These are phyloP conservation scores for Crematogaster levior DNA, from an alignment of 2,888 invertebrate genomes.

Conservation along the genomic window DNA sequence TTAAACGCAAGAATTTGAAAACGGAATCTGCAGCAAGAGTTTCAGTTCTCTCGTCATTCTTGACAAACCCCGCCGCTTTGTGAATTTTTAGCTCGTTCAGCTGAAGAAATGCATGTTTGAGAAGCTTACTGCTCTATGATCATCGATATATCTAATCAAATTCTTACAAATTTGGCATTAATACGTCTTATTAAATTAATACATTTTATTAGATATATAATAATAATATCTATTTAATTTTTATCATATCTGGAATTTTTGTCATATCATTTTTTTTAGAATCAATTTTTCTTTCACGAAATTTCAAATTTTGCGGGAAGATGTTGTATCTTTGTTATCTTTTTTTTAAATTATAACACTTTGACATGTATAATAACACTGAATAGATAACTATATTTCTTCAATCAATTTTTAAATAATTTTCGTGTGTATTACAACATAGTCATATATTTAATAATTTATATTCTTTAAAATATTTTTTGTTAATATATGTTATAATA, in stretches of 20 bases:
- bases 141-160: background rate
- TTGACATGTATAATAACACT: too few relatives aligned
- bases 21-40: background rate
- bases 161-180: background rate
- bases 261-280: too few relatives aligned
- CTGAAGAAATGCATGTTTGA: background rate
- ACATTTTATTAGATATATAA: too few relatives aligned
- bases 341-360: too few relatives aligned
- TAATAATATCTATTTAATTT: too few relatives aligned
- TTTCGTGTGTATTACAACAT: too few relatives aligned
- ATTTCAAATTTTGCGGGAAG: too few relatives aligned
- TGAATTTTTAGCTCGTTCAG: background rate
- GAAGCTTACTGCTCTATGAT: background rate
- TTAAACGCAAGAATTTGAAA: conserved; percentile 41
- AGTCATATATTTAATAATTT: background rate
- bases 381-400: background rate
- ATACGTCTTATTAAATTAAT: background rate
- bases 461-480: background rate
- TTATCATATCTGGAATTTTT: too few relatives aligned
- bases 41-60: background rate
- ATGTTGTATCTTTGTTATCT: too few relatives aligned
- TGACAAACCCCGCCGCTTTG: background rate
- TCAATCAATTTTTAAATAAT: too few relatives aligned
- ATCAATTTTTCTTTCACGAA: too few relatives aligned
- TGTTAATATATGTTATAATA: too few relatives aligned